phyloP scores from a whole-genome alignment of 2,888 invertebrate species.

The Chrysopilus asiliformis region DNA sequence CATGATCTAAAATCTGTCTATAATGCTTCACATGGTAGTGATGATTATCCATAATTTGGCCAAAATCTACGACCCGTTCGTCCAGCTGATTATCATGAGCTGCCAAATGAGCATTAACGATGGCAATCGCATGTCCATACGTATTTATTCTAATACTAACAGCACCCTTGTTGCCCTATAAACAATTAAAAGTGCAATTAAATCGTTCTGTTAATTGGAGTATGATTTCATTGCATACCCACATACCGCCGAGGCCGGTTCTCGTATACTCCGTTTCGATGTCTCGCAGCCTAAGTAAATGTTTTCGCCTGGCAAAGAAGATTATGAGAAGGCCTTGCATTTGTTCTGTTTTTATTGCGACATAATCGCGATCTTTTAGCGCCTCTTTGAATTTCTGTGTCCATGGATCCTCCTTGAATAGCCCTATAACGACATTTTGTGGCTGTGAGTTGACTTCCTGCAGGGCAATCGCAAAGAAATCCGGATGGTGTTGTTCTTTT shows the following conservation, averaged over 20 bases:
- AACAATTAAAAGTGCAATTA: not conserved
- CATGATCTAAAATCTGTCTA: conserved; percentile 77
- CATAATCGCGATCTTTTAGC: conserved; percentile 53
- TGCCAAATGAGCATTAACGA: conserved; percentile 81
- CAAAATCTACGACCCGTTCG: conserved; percentile 80
- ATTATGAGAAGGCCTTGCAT: conserved; percentile 73
- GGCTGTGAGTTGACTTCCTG: conserved; percentile 86
- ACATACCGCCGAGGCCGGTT: conserved; percentile 83
- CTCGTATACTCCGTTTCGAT: conserved; percentile 79
- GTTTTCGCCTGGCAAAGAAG: conserved; percentile 63
- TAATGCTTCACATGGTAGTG: conserved; percentile 65
- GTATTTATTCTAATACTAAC: conserved; percentile 76
- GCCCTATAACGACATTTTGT: conserved; percentile 67
- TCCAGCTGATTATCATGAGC: conserved; percentile 75
- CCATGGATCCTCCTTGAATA: conserved; percentile 77
- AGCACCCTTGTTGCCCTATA: conserved; percentile 89
- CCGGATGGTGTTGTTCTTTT: conserved; percentile 52
- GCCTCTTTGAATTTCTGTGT: conserved; percentile 57
- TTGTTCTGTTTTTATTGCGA: conserved; percentile 65
- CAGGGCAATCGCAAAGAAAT: conserved; percentile 72
- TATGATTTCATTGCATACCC: conserved; percentile 59
- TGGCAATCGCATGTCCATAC: conserved; percentile 76
- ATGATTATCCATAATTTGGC: conserved; percentile 72
- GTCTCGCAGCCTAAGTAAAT: conserved; percentile 67
- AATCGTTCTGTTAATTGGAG: no score